Base-by-base conservation (phyloP, 2,888 invertebrate genomes). In the Cryptocephalus primarius region DNA sequence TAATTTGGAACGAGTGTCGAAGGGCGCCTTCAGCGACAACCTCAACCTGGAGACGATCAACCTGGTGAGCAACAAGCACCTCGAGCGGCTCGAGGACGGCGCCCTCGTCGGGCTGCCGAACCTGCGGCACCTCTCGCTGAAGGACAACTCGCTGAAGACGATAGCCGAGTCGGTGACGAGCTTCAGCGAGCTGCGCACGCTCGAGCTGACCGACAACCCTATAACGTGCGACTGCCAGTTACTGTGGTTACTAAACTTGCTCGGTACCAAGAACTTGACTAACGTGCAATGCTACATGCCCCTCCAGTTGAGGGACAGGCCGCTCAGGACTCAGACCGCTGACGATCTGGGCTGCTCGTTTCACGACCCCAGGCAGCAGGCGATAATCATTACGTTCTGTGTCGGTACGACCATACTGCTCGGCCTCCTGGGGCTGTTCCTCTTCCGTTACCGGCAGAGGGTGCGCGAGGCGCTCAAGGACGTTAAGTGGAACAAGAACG, bases 131-230 rank as follows among this genome's bases (percentile, higher is more conserved):
- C 75, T 91, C 36, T 78, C 83, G 32, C 69, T 91, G 31, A 80
- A 82, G 59, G 88, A 88, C 61, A 90, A 90, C 66, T 84, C 83
- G 3, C 78, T 90, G 55, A 75, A 77, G 48, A 79, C 80, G 4
- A 73, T 91, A 49, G 78, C 84, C n/a, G 89, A 90, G 67, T 80
- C 83, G 0, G 77, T 88, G 42, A 83, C 88, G 36, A 80, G 86
- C 22, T 90, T 88, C 77, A 81, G 79, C 54, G 88, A 88, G 60
- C 70, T 90, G 33, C 77, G 81, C 42, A 78, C 79, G 12, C 67
- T 91, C 12, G 89, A 89, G 62, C 73, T 91, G 34, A 83, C 85
- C 2, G 88, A 89, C 60, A 90, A 90, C 63, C 88, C 88, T 0
- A 74, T 91, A 43, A 74, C 79, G 48, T 91, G 91, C 66, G 85